A percentile compares a stretch with the other conserved stretches of the same genome.
Conservation (phyloP, 2,888 invertebrate species). For the Tachina fera region DNA sequence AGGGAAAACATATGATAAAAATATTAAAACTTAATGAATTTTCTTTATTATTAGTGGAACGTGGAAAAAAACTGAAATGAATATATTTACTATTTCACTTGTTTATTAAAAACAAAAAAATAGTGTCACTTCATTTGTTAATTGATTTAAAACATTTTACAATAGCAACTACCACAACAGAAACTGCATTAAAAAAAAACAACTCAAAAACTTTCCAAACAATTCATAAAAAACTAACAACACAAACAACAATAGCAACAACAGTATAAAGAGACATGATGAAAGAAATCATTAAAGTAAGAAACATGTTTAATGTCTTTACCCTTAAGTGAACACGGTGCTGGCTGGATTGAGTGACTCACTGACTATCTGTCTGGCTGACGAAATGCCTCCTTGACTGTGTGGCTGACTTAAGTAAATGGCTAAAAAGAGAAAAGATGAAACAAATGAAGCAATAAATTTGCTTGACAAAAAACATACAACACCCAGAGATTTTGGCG, state of each 20-base stretch:
- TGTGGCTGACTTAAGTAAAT: constrained; percentile 39
- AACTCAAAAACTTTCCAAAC: constrained; percentile 65
- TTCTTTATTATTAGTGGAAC: no score
- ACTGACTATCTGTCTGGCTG: constrained; percentile 25
- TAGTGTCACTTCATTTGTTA: constrained; percentile 58
- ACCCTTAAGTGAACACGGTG: constrained; percentile 53
- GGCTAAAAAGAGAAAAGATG: constrained; percentile 65
- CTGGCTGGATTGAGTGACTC: constrained; percentile 21
- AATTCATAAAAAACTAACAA: constrained; percentile 56
- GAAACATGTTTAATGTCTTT: constrained; percentile 56
- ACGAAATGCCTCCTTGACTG: constrained; percentile 47
- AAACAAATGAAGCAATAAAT: constrained; percentile 81
- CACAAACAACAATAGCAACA: constrained; percentile 33
- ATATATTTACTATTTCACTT: no score
- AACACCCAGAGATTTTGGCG: constrained; percentile 69
- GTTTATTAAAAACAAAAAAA: background rate
- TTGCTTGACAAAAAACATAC: constrained; percentile 80
- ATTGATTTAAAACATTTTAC: constrained; percentile 60
- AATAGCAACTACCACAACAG: constrained; percentile 30
- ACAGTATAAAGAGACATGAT: background rate
- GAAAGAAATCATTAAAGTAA: background rate
- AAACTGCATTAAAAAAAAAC: constrained; percentile 58
- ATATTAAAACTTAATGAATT: no score
- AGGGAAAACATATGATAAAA: no score
- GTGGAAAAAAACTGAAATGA: no score